Percentiles rank a stretch among this genome's conserved stretches.
These are phyloP conservation scores for Drosophila ananassae DNA, from an alignment of 1,140 invertebrate genomes.

Conservation along the genomic window DNA sequence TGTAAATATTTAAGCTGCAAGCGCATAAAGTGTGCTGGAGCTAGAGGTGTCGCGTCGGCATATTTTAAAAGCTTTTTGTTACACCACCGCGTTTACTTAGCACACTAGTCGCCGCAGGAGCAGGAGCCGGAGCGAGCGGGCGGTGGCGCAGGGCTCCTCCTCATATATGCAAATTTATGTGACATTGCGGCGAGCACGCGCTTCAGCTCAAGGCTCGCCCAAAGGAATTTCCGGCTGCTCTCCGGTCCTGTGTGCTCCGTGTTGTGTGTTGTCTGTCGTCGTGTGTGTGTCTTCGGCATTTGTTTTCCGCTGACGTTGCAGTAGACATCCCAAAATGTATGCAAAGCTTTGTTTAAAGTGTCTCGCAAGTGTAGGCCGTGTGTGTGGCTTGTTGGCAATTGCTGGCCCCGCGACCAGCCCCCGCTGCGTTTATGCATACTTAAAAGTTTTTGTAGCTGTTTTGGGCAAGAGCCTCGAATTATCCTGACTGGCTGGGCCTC, in stretches of 20 bases:
- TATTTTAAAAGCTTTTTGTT: conserved; percentile 84
- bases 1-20: conserved; percentile 77
- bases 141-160: conserved; percentile 1
- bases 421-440: conserved; percentile 74
- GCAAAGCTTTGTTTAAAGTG: conserved; percentile 81
- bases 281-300: conserved; percentile 51
- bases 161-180: conserved; percentile 78
- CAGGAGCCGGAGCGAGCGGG: conserved; percentile 2
- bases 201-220: conserved; percentile 74
- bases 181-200: conserved; percentile 76
- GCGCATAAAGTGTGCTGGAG: conserved; percentile 71
- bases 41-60: conserved; percentile 83
- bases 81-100: conserved; percentile 73
- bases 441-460: conserved; percentile 82
- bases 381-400: conserved; percentile 68
- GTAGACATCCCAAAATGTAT: conserved; percentile 68
- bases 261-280: conserved; percentile 4
- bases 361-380: conserved; percentile 22
- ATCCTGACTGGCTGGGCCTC: conserved; percentile 36
- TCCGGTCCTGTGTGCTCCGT: not conserved
- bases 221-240: conserved; percentile 70
- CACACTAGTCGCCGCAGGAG: conserved; percentile 30
- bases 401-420: conserved; percentile 70
- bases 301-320: conserved; percentile 82
- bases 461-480: conserved; percentile 79